Evolutionary conservation across 1,140 invertebrate genomes (phyloP).

Genomic region (Andricus grossulariae): DNA sequence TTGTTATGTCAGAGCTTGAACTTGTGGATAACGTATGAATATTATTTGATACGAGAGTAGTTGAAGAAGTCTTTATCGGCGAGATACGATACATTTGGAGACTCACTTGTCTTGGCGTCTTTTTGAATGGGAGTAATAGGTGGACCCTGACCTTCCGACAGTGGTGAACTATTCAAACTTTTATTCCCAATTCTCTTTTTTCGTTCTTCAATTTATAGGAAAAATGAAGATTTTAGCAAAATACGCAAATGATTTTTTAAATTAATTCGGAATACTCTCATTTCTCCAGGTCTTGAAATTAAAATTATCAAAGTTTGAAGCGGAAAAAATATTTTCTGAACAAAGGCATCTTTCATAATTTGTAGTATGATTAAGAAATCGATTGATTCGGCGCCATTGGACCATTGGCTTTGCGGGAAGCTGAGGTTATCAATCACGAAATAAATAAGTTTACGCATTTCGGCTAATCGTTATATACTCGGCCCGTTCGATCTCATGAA

Average conservation of each 20-base stretch:
- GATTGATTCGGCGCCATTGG: conserved; percentile 54
- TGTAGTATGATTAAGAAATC: conserved; percentile 20
- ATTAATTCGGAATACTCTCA: neutral
- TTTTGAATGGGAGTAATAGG: conserved; percentile 55
- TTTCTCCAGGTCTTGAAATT: neutral
- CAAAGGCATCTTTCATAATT: conserved; percentile 14
- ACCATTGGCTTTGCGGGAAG: conserved; percentile 54
- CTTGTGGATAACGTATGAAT: neutral
- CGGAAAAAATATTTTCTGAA: neutral
- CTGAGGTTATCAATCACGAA: conserved; percentile 68
- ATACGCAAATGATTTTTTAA: neutral
- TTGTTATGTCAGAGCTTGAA: conserved; percentile 35
- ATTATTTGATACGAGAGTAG: conserved; percentile 33
- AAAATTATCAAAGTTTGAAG: neutral
- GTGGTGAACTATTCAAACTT: neutral
- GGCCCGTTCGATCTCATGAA: conserved; percentile 68
- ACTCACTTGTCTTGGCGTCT: conserved; percentile 53
- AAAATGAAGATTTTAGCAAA: neutral
- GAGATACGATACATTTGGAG: conserved; percentile 55
- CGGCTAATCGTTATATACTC: conserved; percentile 64
- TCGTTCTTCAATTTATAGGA: neutral
- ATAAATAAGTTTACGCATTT: conserved; percentile 72
- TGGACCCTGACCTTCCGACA: conserved; percentile 59
- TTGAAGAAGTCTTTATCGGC: conserved; percentile 66
- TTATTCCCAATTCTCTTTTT: neutral